Percentiles rank a stretch among this genome's conserved stretches.
These are phyloP conservation scores for Nannobrachium achirus DNA, from an alignment of 2,113 vertebrate species.

Conservation along the genomic window DNA sequence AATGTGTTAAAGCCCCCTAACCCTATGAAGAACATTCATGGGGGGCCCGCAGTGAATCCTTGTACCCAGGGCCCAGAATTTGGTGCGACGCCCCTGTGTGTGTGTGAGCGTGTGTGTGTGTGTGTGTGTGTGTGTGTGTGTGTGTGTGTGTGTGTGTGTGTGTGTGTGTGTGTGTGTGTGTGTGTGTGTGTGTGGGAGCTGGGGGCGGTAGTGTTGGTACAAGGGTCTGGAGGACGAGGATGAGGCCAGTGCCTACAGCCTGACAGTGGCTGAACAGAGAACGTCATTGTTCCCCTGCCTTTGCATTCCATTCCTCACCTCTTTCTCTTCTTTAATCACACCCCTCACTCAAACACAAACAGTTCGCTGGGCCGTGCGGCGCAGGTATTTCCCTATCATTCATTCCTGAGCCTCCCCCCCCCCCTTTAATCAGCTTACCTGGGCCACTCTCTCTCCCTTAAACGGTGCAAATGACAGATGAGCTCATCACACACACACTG, in stretches of 20 bases:
- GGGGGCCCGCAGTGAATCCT: too few species aligned
- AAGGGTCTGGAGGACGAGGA: constrained; percentile 9
- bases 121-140: too few species aligned
- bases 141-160: too few species aligned
- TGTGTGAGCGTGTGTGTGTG: too few species aligned
- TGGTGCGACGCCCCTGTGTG: too few species aligned
- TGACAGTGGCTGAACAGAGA: constrained; percentile 64
- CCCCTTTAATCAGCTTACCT: constrained; percentile 49
- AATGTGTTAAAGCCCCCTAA: too few species aligned
- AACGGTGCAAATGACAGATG: constrained; percentile 55
- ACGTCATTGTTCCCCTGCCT: constrained; percentile 80
- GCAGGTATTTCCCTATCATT: constrained; percentile 49
- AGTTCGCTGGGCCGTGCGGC: constrained; percentile 31
- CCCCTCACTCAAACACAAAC: constrained; percentile 60
- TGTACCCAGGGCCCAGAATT: too few species aligned
- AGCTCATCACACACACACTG: constrained; percentile 32
- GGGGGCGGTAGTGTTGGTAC: neutral
- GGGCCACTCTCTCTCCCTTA: constrained; percentile 40
- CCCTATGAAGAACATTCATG: too few species aligned
- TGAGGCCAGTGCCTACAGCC: constrained; percentile 59
- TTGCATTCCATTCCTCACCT: constrained; percentile 76
- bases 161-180: too few species aligned
- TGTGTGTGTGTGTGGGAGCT: constrained; percentile 1
- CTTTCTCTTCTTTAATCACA: constrained; percentile 54
- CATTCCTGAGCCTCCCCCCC: constrained; percentile 39